Base-by-base conservation (phyloP, 2,888 invertebrate species). In the Drosophila borborema region DNA sequence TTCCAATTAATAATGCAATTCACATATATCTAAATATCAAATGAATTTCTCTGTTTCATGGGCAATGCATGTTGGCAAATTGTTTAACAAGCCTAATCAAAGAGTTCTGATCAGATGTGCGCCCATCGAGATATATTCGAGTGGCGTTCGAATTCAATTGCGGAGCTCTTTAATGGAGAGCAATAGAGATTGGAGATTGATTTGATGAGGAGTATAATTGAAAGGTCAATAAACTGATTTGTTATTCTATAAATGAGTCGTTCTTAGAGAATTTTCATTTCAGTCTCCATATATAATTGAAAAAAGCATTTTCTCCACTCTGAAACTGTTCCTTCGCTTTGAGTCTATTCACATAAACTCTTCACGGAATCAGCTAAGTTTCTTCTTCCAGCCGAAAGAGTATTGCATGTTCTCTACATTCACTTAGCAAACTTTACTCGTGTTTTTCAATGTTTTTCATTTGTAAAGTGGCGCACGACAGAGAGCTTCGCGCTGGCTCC, bases 401-500 rank as follows among this genome's bases (percentile, higher is more conserved):
- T 59, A 72, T 60, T 31, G 2, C 2, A 31, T n/a, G 12, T 38
- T 53, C 38, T 31, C 18, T 56, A 6, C 1, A 8, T 1, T 34
- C 6, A n/a, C 20, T 18, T 3, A 28, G 28, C 18, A 3, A n/a
- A 16, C 14, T 31, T 31, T 8, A 43, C 23, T 45, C 38, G 31
- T 64, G 48, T 43, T 79, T 59, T 59, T n/a, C 58, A 49, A 34
- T 36, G 64, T 60, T 65, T 77, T 80, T 86, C 76, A 82, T 82
- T 88, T 76, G 56, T 45, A 76, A 86, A 82, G 83, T 81, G 87
- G 61, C 80, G 43, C 40, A 38, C 28, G 28, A 34, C 16, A 53
- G 43, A 51, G 43, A 59, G 64, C 67, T 56, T 70, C 48, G 34
- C 56, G 40, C 51, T 23, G 51, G 40, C 36, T 53, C 23, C 61